Percentiles rank a stretch among this genome's conserved stretches.
phyloP scores from a whole-genome alignment of 2,797 vertebrate species.

The Lithobates sylvaticus region DNA sequence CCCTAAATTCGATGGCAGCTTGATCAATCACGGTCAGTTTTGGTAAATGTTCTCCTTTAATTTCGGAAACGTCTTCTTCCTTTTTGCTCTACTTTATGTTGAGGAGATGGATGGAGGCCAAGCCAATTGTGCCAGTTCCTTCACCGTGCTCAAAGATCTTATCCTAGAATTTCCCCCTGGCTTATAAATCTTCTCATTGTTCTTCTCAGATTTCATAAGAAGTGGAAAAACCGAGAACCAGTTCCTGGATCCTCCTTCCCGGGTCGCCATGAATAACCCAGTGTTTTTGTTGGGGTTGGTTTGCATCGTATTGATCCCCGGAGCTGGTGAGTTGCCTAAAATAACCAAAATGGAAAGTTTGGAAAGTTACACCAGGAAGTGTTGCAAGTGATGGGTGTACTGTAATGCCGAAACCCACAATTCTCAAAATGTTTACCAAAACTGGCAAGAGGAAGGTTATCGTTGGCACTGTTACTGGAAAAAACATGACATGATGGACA shows the following conservation, averaged over 20 bases:
- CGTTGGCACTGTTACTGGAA: not conserved
- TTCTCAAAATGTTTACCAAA: not conserved
- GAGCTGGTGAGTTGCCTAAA: constrained; percentile 45
- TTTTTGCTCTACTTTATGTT: not conserved
- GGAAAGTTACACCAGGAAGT: not conserved
- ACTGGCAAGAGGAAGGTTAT: not conserved
- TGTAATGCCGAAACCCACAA: not conserved
- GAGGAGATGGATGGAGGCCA: not conserved
- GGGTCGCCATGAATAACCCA: not conserved
- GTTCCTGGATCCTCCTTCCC: not conserved
- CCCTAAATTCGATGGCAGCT: no score
- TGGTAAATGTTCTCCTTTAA: no score
- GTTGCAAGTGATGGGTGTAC: no score
- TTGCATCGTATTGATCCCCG: constrained; percentile 2
- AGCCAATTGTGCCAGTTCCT: not conserved
- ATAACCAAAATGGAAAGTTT: not conserved
- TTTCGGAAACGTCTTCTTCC: no score
- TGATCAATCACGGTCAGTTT: no score
- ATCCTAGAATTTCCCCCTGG: not conserved
- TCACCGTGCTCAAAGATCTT: no score
- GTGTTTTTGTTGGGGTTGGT: constrained; percentile 29
- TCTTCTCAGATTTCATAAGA: constrained; percentile 15
- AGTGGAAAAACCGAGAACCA: not conserved
- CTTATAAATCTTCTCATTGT: not conserved
- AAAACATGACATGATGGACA: not conserved